Conservation (phyloP, 2,888 invertebrate genomes). For the Callyntrura guangdongensis region DNA sequence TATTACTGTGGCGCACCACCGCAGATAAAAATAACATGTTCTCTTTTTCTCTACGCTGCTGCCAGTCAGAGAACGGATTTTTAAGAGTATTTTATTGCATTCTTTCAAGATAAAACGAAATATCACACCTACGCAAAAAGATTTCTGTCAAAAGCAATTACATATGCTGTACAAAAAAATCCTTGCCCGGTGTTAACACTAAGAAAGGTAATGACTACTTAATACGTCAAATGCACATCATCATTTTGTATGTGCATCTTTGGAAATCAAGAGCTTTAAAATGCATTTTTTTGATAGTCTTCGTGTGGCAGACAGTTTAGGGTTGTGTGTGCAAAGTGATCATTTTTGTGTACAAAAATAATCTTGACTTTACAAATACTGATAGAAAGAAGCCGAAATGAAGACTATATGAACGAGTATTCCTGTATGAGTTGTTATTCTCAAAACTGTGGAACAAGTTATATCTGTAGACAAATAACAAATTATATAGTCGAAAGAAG, state of each 20-base stretch:
- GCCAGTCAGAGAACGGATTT: background rate
- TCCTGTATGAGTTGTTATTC: background rate
- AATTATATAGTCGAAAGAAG: conserved; percentile 6
- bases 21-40: conserved; percentile 2
- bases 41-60: background rate
- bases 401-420: background rate
- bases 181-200: background rate
- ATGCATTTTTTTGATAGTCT: background rate
- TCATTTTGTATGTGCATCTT: background rate
- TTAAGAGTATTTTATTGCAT: background rate
- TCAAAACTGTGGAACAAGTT: background rate
- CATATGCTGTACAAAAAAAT: background rate
- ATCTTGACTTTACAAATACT: background rate
- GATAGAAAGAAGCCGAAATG: background rate
- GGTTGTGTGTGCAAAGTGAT: no score
- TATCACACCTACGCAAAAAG: background rate
- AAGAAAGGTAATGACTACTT: background rate
- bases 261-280: background rate
- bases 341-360: no score
- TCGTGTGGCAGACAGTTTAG: no score
- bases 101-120: background rate
- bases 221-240: background rate
- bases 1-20: background rate
- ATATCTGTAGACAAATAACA: conserved; percentile 5
- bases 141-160: background rate